Evolutionary conservation across 1,140 invertebrate species (phyloP).

Genomic region (Xylocopa sonorina): DNA sequence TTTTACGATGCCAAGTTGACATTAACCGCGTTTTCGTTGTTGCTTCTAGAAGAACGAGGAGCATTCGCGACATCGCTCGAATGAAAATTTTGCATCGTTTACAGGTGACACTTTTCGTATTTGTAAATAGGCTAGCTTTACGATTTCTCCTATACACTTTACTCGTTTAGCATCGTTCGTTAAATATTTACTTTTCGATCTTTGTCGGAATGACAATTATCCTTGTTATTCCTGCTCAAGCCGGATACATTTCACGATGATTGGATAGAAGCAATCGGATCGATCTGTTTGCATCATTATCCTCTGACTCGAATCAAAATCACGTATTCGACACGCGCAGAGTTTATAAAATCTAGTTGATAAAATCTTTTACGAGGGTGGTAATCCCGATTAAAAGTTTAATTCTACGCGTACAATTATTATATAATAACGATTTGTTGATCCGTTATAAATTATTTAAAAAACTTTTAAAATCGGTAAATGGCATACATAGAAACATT

Average conservation of each 20-base stretch:
- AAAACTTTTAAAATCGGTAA: too few species aligned
- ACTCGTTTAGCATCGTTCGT: too few species aligned
- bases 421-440: not conserved
- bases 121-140: too few species aligned
- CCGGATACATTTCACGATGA: slow-evolving; percentile 2
- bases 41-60: not conserved
- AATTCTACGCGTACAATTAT: not conserved
- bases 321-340: slow-evolving; percentile 53
- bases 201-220: not conserved
- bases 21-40: slow-evolving; percentile 34
- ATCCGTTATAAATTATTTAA: too few species aligned
- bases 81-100: too few species aligned
- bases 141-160: too few species aligned
- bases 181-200: too few species aligned
- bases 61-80: not conserved
- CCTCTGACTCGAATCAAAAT: slow-evolving; percentile 47
- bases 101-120: too few species aligned
- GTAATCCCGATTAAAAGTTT: not conserved
- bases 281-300: slow-evolving; percentile 54
- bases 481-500: too few species aligned
- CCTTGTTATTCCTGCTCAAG: not conserved
- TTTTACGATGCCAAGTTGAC: slow-evolving; percentile 61
- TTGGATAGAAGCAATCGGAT: slow-evolving; percentile 32
- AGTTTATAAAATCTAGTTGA: not conserved
- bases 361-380: not conserved